Evolutionary conservation across 2,888 invertebrate species (phyloP), one percentile per base, ranked within the genome.

Genomic region (Drosophila lutescens): DNA sequence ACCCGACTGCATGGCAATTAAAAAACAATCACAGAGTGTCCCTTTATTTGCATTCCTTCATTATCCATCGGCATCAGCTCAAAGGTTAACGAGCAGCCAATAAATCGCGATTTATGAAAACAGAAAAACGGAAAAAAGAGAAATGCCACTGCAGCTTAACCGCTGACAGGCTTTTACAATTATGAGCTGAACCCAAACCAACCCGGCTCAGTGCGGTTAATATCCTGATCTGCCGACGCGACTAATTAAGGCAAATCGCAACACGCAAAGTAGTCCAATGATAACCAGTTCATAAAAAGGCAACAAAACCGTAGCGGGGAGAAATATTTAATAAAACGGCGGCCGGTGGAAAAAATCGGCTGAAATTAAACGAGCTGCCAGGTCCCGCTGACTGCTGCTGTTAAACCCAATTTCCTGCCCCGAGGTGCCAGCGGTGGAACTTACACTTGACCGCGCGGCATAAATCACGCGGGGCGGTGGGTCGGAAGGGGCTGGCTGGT

Each of bases 371-470:
- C 89, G 87, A 88, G 81, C 79, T 76, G 66, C 73, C 83, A 77
- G 79, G 57, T 63, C 69, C 49, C 41, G 47, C 41, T 63, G 65
- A 51, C 63, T 65, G 67, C 83, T 61, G 83, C 86, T 67, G 83
- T 88, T 88, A 83, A 83, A 83, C 86, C 73, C 87, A 88, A 88
- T 80, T 86, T 83, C 84, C 84, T 68, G 78, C 55, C 87, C 72
- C 51, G 53, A 78, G 74, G 69, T 77, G 77, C 73, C 74, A 73
- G 71, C 73, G 72, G 73, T 54, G 74, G 65, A 86, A 70, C 88
- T 88, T 87, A 87, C 89, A 85, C 89, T 85, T 85, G 85, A 85
- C 85, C 89, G 85, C 79, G 71, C 70, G 68, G 89, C 85, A 85
- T 89, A 85, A 85, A 85, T 85, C 85, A 85, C 65, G 50, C 43